Evolutionary conservation across 2,113 vertebrate species (phyloP), one percentile per base, ranked within the genome.

Genomic region (Eupsittula cactorum): DNA sequence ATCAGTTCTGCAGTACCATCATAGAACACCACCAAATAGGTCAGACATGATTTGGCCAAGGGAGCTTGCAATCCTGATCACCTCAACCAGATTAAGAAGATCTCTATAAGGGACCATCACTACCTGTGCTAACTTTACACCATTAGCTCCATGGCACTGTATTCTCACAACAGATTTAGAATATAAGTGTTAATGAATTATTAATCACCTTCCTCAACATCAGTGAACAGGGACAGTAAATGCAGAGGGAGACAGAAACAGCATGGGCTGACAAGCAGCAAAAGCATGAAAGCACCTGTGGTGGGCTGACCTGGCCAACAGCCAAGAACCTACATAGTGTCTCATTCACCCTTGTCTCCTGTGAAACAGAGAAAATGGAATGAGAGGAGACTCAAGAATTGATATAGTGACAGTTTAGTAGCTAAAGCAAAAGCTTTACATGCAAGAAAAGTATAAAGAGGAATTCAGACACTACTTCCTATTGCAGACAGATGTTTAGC

Each of bases 281-380:
- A 53, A 9, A 60, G 13, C 11, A 11, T 46, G 11, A 87, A 90
- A 46, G 7, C 1, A 6, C 37, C 5, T 59, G 24, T 16, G 17
- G 5, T 57, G 9, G 1, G 4, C 19, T 71, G 25, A 79, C 13
- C 25, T 60, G 39, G 4, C 2, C 41, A 47, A 39, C 3, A 63
- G 37, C 24, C 50, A 46, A 65, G 23, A 25, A 39, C 19, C 3
- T 10, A 39, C 9, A 41, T 16, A 76, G 12, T 24, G 1, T 3
- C 13, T 39, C 1, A 0, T 6, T 73, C 10, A 49, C 1, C 3
- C 3, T 16, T 29, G 5, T 37, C 6, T 42, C 8, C 18, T 2
- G 2, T 23, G 15, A 14, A 57, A 76, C 31, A 4, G 15, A 21
- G 25, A 52, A 80, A 91, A 53, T 11, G 3, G 25, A 76, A 41